phyloP scores from a whole-genome alignment of 2,113 vertebrate genomes.

The Gnathonemus echidnorhynchus region DNA sequence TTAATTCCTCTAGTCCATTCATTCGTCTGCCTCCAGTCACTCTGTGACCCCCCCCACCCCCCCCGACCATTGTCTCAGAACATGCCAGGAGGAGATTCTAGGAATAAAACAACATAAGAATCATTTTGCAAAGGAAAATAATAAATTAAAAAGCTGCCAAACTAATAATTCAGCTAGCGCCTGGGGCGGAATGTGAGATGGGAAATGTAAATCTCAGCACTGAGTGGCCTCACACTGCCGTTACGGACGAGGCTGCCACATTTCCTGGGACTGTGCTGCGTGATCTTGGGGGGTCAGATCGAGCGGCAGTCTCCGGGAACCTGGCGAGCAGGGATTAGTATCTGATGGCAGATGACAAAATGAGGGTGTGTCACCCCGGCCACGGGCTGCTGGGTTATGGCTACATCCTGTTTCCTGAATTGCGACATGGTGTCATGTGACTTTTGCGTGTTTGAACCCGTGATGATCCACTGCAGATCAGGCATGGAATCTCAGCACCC shows the following conservation, averaged over 20 bases:
- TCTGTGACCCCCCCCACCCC: slow-evolving; percentile 22
- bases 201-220: not conserved
- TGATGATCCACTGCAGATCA: not conserved
- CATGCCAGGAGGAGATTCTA: slow-evolving; percentile 14
- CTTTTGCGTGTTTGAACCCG: slow-evolving; percentile 8
- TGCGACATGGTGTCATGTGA: not conserved
- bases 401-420: slow-evolving; percentile 12
- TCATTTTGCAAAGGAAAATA: not conserved
- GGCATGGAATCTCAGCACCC: not conserved
- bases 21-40: slow-evolving; percentile 27
- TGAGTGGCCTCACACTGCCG: slow-evolving; percentile 11
- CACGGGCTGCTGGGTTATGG: slow-evolving; percentile 9
- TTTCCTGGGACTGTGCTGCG: not conserved
- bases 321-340: not conserved
- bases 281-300: not conserved
- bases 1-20: not conserved
- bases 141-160: not conserved
- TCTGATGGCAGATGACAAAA: not conserved
- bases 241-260: not conserved
- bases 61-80: slow-evolving; percentile 15
- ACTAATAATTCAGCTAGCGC: not conserved
- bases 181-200: slow-evolving; percentile 4
- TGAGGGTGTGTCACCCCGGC: not conserved
- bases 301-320: not conserved
- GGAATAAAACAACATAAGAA: slow-evolving; percentile 32